Evolutionary conservation across 2,797 vertebrate species (phyloP).

Genomic region (Loris lydekkerianus): DNA sequence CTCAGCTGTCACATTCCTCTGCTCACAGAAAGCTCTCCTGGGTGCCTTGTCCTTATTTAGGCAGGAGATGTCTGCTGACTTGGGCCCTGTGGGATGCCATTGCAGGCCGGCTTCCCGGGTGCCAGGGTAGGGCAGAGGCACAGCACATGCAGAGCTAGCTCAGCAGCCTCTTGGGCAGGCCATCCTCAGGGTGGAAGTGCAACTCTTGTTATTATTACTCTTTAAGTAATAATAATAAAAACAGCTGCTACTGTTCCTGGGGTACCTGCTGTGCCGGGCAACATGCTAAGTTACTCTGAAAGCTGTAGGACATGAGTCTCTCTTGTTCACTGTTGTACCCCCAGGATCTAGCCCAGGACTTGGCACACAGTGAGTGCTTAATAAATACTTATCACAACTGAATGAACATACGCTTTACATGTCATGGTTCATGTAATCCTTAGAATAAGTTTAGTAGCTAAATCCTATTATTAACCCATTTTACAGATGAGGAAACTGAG

Average conservation of each 20-base stretch:
- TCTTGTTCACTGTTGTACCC: background rate
- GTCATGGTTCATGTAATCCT: background rate
- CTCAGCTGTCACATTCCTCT: slow-evolving; percentile 96
- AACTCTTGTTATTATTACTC: background rate
- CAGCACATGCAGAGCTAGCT: background rate
- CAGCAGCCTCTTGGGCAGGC: background rate
- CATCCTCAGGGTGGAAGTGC: background rate
- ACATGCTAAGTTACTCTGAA: background rate
- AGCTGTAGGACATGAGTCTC: background rate
- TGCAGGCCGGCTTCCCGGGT: background rate
- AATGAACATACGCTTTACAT: background rate
- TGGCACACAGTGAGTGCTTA: background rate
- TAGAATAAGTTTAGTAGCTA: background rate
- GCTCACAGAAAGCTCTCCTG: slow-evolving; percentile 91
- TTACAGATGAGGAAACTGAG: slow-evolving; percentile 35
- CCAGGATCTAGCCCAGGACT: background rate
- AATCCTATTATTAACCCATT: background rate
- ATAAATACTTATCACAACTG: background rate
- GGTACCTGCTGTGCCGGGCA: background rate
- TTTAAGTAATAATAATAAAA: background rate
- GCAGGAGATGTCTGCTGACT: slow-evolving; percentile 94
- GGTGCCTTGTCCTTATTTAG: slow-evolving; percentile 96
- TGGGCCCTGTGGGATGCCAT: slow-evolving; percentile 90
- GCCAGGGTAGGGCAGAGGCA: background rate
- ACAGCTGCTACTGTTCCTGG: background rate